These are phyloP conservation scores for Austrolebias charrua DNA, from an alignment of 2,797 vertebrate species.

Conservation along the genomic window DNA sequence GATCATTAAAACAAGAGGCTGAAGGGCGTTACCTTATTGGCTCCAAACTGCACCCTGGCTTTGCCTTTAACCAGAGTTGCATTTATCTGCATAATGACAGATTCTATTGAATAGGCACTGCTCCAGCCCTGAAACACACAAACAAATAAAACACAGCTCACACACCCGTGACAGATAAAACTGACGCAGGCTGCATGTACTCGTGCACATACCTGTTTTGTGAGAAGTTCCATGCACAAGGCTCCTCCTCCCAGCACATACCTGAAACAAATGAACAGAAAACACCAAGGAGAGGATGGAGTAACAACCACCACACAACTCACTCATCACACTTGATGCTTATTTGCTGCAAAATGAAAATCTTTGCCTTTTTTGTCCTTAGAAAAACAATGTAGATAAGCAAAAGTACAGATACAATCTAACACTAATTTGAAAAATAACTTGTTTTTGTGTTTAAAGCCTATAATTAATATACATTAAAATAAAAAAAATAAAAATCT, in stretches of 20 bases:
- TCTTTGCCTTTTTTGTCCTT: too few species aligned
- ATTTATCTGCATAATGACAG: slow-evolving; percentile 99
- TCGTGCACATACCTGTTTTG: slow-evolving; percentile 87
- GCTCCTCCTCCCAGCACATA: slow-evolving; percentile 97
- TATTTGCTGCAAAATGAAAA: too few species aligned
- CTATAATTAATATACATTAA: too few species aligned
- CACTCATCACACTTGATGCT: neutral
- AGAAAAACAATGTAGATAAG: too few species aligned
- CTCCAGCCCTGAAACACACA: slow-evolving; percentile 89
- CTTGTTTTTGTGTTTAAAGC: too few species aligned
- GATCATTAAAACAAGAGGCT: neutral
- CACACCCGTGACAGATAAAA: neutral
- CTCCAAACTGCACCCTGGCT: slow-evolving; percentile 98
- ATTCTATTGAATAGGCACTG: slow-evolving; percentile 99
- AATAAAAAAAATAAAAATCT: too few species aligned
- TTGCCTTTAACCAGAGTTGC: slow-evolving; percentile 98
- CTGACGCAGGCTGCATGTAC: neutral
- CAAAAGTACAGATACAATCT: too few species aligned
- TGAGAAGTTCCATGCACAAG: slow-evolving; percentile 98
- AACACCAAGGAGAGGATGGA: too few species aligned
- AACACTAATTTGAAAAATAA: too few species aligned
- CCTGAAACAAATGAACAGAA: slow-evolving; percentile 63
- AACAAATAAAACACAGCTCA: neutral
- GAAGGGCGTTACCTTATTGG: slow-evolving; percentile 89
- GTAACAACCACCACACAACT: neutral